A percentile compares a stretch with the other conserved stretches of the same genome.
phyloP scores from a whole-genome alignment of 1,140 invertebrate genomes.

The Patella vulgata region DNA sequence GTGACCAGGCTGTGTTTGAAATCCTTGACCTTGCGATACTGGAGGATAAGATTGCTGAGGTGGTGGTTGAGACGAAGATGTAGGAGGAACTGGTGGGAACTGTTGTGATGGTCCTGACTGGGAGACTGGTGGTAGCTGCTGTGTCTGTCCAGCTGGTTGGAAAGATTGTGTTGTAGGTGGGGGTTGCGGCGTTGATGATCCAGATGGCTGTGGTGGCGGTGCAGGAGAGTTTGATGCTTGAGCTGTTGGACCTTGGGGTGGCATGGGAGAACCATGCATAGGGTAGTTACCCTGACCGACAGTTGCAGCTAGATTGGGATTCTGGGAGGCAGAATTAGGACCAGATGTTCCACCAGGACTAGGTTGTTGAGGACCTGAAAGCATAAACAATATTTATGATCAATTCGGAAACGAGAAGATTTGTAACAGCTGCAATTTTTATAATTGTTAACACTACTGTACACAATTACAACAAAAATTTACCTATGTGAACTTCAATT shows the following conservation, averaged over 20 bases:
- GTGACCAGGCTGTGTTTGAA: not conserved
- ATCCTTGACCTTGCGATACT: not conserved
- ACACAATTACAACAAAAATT: no score
- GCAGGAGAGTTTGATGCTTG: slow-evolving; percentile 14
- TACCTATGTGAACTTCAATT: no score
- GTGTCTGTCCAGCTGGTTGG: slow-evolving; percentile 2
- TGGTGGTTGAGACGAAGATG: slow-evolving; percentile 9
- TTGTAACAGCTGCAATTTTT: no score
- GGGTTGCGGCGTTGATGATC: slow-evolving; percentile 9
- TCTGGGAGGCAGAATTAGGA: slow-evolving; percentile 23
- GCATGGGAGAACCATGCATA: slow-evolving; percentile 55
- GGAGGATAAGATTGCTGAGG: slow-evolving; percentile 9
- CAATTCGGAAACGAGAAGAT: not conserved
- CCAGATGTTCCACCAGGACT: not conserved
- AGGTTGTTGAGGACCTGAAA: no score
- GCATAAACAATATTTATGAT: no score
- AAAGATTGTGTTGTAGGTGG: not conserved
- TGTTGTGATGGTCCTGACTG: slow-evolving; percentile 6
- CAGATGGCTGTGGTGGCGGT: slow-evolving; percentile 13
- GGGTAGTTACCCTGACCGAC: slow-evolving; percentile 40
- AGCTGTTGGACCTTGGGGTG: slow-evolving; percentile 48
- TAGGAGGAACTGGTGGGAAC: not conserved
- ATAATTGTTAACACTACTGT: no score
- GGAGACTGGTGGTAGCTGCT: slow-evolving; percentile 6
- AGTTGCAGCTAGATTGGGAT: slow-evolving; percentile 39